Evolutionary conservation across 2,888 invertebrate species (phyloP).

Genomic region (Andrena haemorrhoa): DNA sequence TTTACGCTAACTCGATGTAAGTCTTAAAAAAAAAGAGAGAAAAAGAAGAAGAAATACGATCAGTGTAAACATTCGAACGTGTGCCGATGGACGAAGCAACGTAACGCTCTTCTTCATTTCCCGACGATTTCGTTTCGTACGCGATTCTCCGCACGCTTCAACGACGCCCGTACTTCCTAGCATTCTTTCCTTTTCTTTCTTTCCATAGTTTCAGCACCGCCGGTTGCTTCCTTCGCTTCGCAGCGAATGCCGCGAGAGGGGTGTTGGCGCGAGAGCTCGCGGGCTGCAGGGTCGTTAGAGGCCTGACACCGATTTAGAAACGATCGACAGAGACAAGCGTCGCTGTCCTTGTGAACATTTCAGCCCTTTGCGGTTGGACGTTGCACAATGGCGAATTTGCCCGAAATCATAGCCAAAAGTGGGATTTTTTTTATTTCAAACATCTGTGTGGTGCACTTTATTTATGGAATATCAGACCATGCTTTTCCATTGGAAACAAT

Average conservation of each 20-base stretch:
- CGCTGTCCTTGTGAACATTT: neutral
- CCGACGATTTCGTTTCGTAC: slow-evolving; percentile 7
- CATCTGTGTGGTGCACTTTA: too few species aligned
- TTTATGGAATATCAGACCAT: too few species aligned
- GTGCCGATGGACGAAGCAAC: slow-evolving; percentile 44
- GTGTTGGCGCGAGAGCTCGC: neutral
- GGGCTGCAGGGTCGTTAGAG: neutral
- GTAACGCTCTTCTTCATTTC: slow-evolving; percentile 44
- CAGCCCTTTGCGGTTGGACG: slow-evolving; percentile 2
- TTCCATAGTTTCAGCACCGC: neutral
- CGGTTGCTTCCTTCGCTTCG: neutral
- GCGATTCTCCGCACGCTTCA: neutral
- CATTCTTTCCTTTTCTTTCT: neutral
- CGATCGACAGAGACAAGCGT: neutral
- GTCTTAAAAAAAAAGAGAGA: slow-evolving; percentile 37
- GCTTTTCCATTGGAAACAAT: too few species aligned
- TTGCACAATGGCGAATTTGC: neutral
- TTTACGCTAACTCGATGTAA: slow-evolving; percentile 75
- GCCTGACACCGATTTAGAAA: neutral
- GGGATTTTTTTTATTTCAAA: too few species aligned
- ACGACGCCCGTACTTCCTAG: neutral
- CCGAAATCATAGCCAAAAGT: neutral
- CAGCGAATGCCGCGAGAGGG: neutral
- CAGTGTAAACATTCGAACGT: slow-evolving; percentile 45
- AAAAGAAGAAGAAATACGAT: slow-evolving; percentile 30